Conservation (phyloP, 2,888 invertebrate genomes). For the Scaeva pyrastri region DNA sequence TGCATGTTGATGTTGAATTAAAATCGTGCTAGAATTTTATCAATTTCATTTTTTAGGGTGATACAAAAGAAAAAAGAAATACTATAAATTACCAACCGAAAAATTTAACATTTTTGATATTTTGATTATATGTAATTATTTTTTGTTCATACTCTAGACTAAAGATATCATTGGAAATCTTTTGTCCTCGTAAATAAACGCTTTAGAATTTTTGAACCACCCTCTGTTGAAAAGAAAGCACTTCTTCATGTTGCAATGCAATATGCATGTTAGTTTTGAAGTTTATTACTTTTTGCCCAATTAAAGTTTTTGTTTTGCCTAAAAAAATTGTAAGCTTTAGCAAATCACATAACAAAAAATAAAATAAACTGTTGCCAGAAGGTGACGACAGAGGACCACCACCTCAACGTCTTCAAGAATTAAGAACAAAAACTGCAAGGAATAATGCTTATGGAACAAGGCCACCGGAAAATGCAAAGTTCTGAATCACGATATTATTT, state of each 20-base stretch:
- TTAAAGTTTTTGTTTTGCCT: background rate
- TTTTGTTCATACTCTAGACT: too few relatives aligned
- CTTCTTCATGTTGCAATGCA: background rate
- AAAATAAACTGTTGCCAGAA: background rate
- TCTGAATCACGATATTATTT: slow-evolving; percentile 11
- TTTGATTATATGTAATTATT: too few relatives aligned
- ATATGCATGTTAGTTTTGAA: background rate
- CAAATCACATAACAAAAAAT: background rate
- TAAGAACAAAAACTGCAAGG: background rate
- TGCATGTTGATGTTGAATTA: too few relatives aligned
- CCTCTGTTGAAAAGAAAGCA: background rate
- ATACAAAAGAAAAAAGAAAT: too few relatives aligned
- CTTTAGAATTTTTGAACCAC: background rate
- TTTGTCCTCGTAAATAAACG: too few relatives aligned
- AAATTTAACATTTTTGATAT: too few relatives aligned
- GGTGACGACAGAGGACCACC: background rate
- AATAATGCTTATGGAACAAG: slow-evolving; percentile 21
- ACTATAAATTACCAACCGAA: too few relatives aligned
- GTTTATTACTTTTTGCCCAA: background rate
- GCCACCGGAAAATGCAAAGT: slow-evolving; percentile 1
- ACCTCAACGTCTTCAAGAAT: background rate
- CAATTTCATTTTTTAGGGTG: too few relatives aligned
- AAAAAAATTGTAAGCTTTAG: background rate
- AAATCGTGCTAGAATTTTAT: too few relatives aligned
- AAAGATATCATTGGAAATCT: too few relatives aligned